A percentile compares a stretch with the other conserved stretches of the same genome.
Evolutionary conservation across 1,140 invertebrate genomes (phyloP).

Genomic region (Eueides isabella): DNA sequence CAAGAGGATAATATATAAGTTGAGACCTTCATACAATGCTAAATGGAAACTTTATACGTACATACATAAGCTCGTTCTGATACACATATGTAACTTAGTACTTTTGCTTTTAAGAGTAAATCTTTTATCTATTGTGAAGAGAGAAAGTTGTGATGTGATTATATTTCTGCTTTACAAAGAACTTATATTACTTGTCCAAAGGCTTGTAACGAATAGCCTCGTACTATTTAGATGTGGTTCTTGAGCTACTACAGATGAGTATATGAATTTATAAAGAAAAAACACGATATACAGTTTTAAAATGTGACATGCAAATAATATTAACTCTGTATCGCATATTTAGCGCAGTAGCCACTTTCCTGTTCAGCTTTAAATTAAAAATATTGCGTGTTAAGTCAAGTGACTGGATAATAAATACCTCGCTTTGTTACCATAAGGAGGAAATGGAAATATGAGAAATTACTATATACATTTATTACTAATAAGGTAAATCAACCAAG

Average conservation of each 20-base stretch:
- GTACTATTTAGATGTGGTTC: background rate
- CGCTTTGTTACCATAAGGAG: too few species aligned
- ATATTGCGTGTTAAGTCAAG: too few species aligned
- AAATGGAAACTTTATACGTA: background rate
- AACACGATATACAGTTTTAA: background rate
- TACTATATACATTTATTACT: too few species aligned
- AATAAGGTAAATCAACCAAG: too few species aligned
- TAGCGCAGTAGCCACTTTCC: too few species aligned
- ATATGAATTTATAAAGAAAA: background rate
- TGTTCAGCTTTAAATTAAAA: too few species aligned
- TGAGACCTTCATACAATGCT: too few species aligned
- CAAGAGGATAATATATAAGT: too few species aligned
- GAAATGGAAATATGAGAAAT: too few species aligned
- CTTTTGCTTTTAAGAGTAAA: constrained; percentile 3
- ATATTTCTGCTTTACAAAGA: constrained; percentile 38
- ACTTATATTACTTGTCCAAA: constrained; percentile 19
- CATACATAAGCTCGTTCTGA: background rate
- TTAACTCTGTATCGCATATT: too few species aligned
- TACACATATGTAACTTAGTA: constrained; percentile 1
- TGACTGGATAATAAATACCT: too few species aligned
- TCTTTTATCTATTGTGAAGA: constrained; percentile 33
- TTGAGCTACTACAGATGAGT: background rate
- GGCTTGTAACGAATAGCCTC: constrained; percentile 22
- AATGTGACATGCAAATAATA: too few species aligned
- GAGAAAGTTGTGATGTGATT: constrained; percentile 41